These are phyloP conservation scores for Sardinella longiceps DNA, from an alignment of 2,797 vertebrate species.

Conservation along the genomic window DNA sequence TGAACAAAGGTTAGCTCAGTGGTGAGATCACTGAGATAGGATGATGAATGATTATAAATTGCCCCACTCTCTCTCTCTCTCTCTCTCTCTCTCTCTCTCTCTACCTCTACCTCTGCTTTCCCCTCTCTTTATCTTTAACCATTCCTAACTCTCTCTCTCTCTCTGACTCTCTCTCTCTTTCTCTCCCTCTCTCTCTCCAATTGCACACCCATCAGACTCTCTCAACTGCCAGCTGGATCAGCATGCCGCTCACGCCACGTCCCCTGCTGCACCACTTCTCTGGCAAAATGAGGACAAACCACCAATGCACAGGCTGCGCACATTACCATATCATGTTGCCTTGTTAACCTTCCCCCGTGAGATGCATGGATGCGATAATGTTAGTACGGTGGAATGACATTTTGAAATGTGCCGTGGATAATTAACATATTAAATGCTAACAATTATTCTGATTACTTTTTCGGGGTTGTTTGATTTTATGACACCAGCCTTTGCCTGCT, in stretches of 20 bases:
- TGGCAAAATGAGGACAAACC: slow-evolving; percentile 32
- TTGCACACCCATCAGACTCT: slow-evolving; percentile 17
- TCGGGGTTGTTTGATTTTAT: slow-evolving; percentile 22
- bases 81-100: neutral
- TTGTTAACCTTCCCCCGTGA: neutral
- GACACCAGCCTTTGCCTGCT: neutral
- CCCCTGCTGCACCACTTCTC: slow-evolving; percentile 33
- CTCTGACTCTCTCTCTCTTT: neutral
- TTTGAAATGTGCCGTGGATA: neutral
- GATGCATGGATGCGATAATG: neutral
- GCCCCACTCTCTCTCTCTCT: neutral
- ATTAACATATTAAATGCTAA: slow-evolving; percentile 17
- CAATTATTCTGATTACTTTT: slow-evolving; percentile 21
- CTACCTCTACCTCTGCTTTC: neutral
- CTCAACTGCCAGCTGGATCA: slow-evolving; percentile 11
- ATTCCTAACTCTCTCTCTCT: neutral
- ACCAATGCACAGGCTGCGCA: slow-evolving; percentile 21
- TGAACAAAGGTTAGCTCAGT: slow-evolving; percentile 20
- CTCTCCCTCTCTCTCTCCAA: slow-evolving; percentile 1
- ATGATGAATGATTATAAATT: slow-evolving; percentile 18
- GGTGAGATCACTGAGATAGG: slow-evolving; percentile 2
- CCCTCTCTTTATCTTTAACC: neutral
- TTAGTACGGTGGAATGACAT: slow-evolving; percentile 17
- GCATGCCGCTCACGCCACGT: slow-evolving; percentile 50
- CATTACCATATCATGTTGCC: slow-evolving; percentile 43